Percentiles rank a stretch among this genome's conserved stretches.
These are phyloP conservation scores for Stegodyphus mimosarum DNA, from an alignment of 1,140 invertebrate species.

Conservation along the genomic window DNA sequence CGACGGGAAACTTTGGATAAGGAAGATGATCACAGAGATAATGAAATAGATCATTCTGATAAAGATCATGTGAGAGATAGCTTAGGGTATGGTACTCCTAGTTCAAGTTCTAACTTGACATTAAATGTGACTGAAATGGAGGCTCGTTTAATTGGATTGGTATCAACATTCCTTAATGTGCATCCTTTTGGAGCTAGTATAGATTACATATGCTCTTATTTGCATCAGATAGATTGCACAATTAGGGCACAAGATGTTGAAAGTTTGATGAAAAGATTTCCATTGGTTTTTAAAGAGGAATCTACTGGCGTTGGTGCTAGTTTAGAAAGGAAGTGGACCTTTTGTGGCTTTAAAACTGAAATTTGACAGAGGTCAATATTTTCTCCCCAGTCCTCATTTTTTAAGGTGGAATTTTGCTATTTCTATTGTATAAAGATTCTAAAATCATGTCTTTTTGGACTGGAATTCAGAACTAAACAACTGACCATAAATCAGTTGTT, in stretches of 20 bases:
- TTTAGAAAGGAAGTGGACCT: constrained; percentile 80
- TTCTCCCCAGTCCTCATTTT: too few relatives aligned
- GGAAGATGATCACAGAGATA: constrained; percentile 64
- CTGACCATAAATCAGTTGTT: too few relatives aligned
- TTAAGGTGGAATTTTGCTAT: too few relatives aligned
- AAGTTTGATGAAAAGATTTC: constrained; percentile 78
- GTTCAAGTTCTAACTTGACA: neutral
- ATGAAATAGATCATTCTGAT: neutral
- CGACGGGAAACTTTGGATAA: constrained; percentile 67
- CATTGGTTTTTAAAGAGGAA: constrained; percentile 81
- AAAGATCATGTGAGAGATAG: neutral
- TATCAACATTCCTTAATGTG: constrained; percentile 85
- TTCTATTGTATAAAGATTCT: too few relatives aligned
- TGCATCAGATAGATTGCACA: constrained; percentile 79
- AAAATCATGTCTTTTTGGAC: too few relatives aligned
- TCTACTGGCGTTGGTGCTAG: constrained; percentile 80
- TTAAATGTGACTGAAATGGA: constrained; percentile 13
- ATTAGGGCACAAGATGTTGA: constrained; percentile 80
- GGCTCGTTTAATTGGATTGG: constrained; percentile 71
- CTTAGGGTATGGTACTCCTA: neutral
- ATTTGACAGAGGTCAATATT: neutral
- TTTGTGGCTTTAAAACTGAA: constrained; percentile 64
- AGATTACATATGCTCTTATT: constrained; percentile 83
- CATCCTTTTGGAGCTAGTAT: constrained; percentile 88
- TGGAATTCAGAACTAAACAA: too few relatives aligned